Evolutionary conservation across 2,888 invertebrate species (phyloP), one percentile per base, ranked within the genome.

Genomic region (Spilosoma lubricipeda): DNA sequence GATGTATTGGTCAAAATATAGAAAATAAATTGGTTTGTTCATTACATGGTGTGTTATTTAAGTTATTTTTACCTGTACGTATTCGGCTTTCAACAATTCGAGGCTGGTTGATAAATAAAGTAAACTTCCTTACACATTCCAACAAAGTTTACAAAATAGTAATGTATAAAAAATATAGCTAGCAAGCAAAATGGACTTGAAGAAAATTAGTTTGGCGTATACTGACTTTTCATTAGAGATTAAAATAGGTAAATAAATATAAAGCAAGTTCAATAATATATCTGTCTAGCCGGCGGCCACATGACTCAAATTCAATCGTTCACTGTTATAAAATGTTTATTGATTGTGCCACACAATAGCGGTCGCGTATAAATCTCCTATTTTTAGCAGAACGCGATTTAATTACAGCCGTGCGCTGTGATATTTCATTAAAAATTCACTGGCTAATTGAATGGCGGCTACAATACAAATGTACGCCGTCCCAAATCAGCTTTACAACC

Each of bases 1-100:
- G 78, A 75, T 76, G 68, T 79, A 82, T 80, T 81, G 79, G 81
- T 83, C 80, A 77, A 83, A 82, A 82, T 83, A 83, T 83, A 82
- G 78, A 81, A 81, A 88, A 86, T 88, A 88, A 87, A 88, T 80
- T 85, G 88, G 87, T 87, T 88, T 88, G 86, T 87, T 87, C 85
- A 80, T 76, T 79, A 69, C 64, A 73, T 48, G 5, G 1, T 5
- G 48, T 67, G 1, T 68, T 76, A 45, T 64, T 36, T 33, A 33
- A 2, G 11, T 56, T 64, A 63, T 27, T 36, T 27, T 15, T 20
- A 52, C 52, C 48, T 36, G 23, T 33, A 20, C 8, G 33, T 65
- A 65, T 65, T 64, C 33, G 4, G 18, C 0, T 45, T 48, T 48
- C 5, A 48, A 2, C 20, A 5, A 20, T 20, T 20, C 13, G 20